Conservation (phyloP, 2,888 invertebrate genomes). For the Dolomedes plantarius region DNA sequence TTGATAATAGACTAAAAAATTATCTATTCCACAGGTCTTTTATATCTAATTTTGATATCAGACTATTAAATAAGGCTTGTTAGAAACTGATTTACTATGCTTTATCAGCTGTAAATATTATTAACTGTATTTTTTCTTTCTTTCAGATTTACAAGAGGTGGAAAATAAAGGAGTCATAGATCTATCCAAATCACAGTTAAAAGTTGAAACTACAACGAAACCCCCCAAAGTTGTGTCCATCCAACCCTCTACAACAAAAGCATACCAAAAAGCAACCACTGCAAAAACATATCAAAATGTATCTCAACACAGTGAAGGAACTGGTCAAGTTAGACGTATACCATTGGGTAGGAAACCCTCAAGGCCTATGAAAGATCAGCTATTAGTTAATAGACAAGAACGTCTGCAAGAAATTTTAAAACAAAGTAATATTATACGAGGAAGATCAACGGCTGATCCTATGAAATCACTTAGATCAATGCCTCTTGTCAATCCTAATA, state of each 20-base stretch:
- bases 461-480: constrained; percentile 62
- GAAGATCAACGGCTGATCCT: constrained; percentile 34
- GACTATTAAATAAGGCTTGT: no score
- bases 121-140: neutral
- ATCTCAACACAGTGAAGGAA: neutral
- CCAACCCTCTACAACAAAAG: neutral
- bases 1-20: no score
- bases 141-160: neutral
- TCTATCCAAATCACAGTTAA: neutral
- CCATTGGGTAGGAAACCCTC: constrained; percentile 29
- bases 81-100: no score
- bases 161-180: neutral
- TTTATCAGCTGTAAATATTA: no score
- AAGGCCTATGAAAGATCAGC: neutral
- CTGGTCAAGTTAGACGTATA: constrained; percentile 35
- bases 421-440: constrained; percentile 15
- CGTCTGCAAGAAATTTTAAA: constrained; percentile 45
- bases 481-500: constrained; percentile 23
- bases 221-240: neutral
- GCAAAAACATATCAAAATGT: neutral
- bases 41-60: no score
- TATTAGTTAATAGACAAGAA: constrained; percentile 26
- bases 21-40: no score
- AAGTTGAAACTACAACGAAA: neutral
- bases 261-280: neutral